phyloP scores from a whole-genome alignment of 35 echinoderm and acorn worm species.

The Heliocidaris erythrogramma region DNA sequence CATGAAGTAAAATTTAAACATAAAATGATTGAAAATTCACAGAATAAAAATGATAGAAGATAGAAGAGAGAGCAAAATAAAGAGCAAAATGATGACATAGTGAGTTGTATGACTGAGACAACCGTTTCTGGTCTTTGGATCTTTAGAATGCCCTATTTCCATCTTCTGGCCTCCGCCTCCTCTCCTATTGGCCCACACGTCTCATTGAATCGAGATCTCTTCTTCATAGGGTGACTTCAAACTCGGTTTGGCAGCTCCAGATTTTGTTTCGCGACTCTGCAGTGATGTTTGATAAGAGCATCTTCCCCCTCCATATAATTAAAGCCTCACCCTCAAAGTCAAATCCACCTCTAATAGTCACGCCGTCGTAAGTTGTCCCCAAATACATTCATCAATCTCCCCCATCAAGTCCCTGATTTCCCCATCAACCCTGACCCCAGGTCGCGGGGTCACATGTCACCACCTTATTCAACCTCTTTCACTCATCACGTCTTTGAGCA shows the following conservation, averaged over 20 bases:
- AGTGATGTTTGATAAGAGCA: conserved; percentile 5
- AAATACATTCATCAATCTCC: conserved; percentile 48
- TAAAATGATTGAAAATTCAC: too few relatives aligned
- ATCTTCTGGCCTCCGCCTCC: background rate
- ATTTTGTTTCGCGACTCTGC: conserved; percentile 30
- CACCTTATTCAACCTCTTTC: conserved; percentile 52
- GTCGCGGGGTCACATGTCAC: conserved; percentile 48
- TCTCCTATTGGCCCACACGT: conserved; percentile 21
- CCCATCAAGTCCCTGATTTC: conserved; percentile 53
- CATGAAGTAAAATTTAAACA: too few relatives aligned
- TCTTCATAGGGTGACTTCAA: background rate
- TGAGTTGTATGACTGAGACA: background rate
- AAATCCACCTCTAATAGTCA: conserved; percentile 28
- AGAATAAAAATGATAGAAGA: too few relatives aligned
- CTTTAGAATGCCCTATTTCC: background rate
- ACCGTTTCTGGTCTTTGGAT: background rate
- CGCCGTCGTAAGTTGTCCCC: conserved; percentile 8
- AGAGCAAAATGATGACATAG: too few relatives aligned
- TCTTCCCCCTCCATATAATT: conserved; percentile 14
- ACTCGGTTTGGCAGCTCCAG: conserved; percentile 28
- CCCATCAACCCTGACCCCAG: conserved; percentile 51
- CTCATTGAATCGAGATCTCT: background rate
- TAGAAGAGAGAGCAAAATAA: too few relatives aligned
- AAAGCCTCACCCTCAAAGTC: conserved; percentile 16
- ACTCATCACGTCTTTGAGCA: conserved; percentile 51